Percentiles rank a stretch among this genome's conserved stretches.
These are phyloP conservation scores for Carassius carassius DNA, from an alignment of 2,113 vertebrate genomes.

Conservation along the genomic window DNA sequence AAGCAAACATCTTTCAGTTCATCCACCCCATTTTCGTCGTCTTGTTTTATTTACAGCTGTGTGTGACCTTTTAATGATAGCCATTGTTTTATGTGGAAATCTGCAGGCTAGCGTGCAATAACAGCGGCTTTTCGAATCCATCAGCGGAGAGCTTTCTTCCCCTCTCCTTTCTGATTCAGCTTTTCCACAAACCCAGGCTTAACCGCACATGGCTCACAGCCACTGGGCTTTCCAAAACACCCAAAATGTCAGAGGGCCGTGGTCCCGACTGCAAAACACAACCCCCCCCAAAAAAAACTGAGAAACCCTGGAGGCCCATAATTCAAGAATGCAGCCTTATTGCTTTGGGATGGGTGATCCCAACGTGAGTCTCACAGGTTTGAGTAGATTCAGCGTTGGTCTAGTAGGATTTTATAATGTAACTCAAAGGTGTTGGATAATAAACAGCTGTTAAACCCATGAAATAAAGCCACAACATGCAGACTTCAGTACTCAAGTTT, in stretches of 20 bases:
- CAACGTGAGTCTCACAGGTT: slow-evolving; percentile 1
- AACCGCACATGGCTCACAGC: slow-evolving; percentile 47
- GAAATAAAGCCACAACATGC: slow-evolving; percentile 21
- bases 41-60: slow-evolving; percentile 73
- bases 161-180: slow-evolving; percentile 56
- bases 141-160: slow-evolving; percentile 27
- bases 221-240: slow-evolving; percentile 58
- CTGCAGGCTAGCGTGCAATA: slow-evolving; percentile 51
- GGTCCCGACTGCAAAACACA: slow-evolving; percentile 60
- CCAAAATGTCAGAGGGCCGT: slow-evolving; percentile 57
- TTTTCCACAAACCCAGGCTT: slow-evolving; percentile 55
- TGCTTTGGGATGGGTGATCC: slow-evolving; percentile 5
- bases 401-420: neutral
- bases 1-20: slow-evolving; percentile 53
- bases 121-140: slow-evolving; percentile 17
- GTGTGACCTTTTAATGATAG: slow-evolving; percentile 57
- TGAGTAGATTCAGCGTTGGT: neutral
- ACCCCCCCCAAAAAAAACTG: slow-evolving; percentile 56
- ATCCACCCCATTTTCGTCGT: slow-evolving; percentile 57
- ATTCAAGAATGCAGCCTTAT: slow-evolving; percentile 43
- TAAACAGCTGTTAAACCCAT: slow-evolving; percentile 36
- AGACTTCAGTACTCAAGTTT: slow-evolving; percentile 34
- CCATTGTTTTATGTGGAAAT: slow-evolving; percentile 64
- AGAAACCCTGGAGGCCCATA: slow-evolving; percentile 60
- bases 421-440: slow-evolving; percentile 47